These are phyloP conservation scores for Eupithecia tripunctaria DNA, from an alignment of 2,888 invertebrate genomes.

Conservation along the genomic window DNA sequence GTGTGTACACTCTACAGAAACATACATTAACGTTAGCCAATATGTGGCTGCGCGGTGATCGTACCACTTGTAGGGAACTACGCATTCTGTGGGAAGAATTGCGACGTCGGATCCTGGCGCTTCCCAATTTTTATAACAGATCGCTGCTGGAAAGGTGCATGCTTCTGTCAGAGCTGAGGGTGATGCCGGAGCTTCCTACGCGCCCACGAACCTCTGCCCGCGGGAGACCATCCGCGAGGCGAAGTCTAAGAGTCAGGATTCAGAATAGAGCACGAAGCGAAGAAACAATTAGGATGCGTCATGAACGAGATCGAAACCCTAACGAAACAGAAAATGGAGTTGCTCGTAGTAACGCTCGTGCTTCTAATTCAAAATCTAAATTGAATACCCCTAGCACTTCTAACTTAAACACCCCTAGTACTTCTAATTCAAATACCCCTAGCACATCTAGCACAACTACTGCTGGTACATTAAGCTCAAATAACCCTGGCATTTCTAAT, in stretches of 20 bases:
- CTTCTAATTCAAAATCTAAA: not conserved
- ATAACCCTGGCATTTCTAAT: not conserved
- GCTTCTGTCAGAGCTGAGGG: slow-evolving; percentile 64
- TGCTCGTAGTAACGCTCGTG: not conserved
- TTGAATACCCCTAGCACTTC: not conserved
- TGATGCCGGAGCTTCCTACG: slow-evolving; percentile 62
- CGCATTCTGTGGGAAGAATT: slow-evolving; percentile 87
- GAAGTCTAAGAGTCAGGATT: slow-evolving; percentile 2
- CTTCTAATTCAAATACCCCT: not conserved
- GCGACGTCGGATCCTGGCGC: slow-evolving; percentile 82
- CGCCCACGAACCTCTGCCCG: slow-evolving; percentile 41
- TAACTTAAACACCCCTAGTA: not conserved
- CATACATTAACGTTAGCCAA: slow-evolving; percentile 70
- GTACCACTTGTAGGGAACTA: slow-evolving; percentile 82
- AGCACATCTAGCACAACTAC: not conserved
- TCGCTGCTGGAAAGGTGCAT: slow-evolving; percentile 76
- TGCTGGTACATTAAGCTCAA: not conserved
- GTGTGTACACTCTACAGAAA: slow-evolving; percentile 70
- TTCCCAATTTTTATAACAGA: slow-evolving; percentile 75
- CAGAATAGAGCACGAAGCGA: slow-evolving; percentile 9
- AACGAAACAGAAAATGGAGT: not conserved
- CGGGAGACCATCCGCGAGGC: slow-evolving; percentile 11
- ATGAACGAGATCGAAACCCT: not conserved
- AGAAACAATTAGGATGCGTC: slow-evolving; percentile 1
- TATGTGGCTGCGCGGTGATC: slow-evolving; percentile 74